phyloP scores from a whole-genome alignment of 2,797 vertebrate genomes.

The Tiaroga cobitis region DNA sequence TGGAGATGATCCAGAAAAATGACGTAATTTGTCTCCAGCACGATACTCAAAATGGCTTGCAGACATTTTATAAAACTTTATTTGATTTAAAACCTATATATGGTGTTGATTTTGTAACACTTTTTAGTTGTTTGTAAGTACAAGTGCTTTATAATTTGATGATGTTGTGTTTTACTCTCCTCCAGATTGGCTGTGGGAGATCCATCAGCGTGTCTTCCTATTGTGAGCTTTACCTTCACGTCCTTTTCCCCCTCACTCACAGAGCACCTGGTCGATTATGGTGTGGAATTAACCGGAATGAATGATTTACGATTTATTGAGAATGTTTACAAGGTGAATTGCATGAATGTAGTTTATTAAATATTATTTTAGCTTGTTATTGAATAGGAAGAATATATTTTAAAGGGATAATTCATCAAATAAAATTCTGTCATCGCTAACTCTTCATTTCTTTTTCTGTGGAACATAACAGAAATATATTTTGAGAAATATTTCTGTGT shows the following conservation, averaged over 20 bases:
- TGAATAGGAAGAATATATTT: neutral
- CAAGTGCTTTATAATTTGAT: neutral
- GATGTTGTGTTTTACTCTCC: neutral
- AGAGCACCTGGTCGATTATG: constrained; percentile 83
- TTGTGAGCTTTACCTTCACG: constrained; percentile 88
- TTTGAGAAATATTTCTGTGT: neutral
- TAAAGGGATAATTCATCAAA: neutral
- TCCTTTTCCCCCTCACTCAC: constrained; percentile 88
- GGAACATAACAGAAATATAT: neutral
- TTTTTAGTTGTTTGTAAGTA: neutral
- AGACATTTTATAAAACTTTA: constrained; percentile 24
- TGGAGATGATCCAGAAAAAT: constrained; percentile 45
- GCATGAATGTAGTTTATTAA: neutral
- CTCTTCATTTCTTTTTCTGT: neutral
- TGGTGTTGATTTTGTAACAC: neutral
- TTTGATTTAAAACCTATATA: constrained; percentile 15
- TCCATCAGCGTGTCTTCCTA: constrained; percentile 85
- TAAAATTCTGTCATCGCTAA: neutral
- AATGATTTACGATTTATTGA: constrained; percentile 91
- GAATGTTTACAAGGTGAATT: constrained; percentile 89
- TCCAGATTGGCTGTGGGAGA: constrained; percentile 89
- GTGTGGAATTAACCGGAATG: constrained; percentile 86
- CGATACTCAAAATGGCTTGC: constrained; percentile 39
- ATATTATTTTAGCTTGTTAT: neutral
- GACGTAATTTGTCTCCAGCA: constrained; percentile 48